Base-by-base conservation (phyloP, 2,888 invertebrate genomes). In the Cataglyphis altisquamis region DNA sequence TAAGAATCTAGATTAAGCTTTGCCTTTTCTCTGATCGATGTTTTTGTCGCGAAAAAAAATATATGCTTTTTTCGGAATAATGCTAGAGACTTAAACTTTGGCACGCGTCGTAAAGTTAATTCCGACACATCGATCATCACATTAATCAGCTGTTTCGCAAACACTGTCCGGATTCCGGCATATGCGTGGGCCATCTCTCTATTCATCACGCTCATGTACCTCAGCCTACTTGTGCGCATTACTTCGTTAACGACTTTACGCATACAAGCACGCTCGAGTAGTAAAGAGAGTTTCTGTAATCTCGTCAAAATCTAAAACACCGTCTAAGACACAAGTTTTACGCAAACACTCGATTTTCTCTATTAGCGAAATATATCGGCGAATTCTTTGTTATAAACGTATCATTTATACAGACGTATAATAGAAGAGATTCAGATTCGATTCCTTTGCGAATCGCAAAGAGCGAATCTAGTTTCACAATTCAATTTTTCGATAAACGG, bases 131-230 rank as follows among this genome's bases (percentile, higher is more conserved):
- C 77, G 82, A 84, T 85, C 75, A 62, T 10, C 67, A 25, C 72
- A 81, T 87, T 85, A 85, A 87, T 85, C 68, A 62, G 64, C 12
- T 25, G 21, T 88, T 87, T 64, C 82, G 80, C 72, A 83, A 88
- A 84, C 36, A 29, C 63, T 60, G 52, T 32, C 15, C 15, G 8
- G 63, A 36, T 21, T 18, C 72, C 48, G 41, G 68, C 55, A 48
- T 62, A 10, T 29, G 67, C 74, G 55, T 66, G 66, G 57, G 67
- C 45, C 80, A 86, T 80, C 86, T 67, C 18, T 78, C 73, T 32
- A 88, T 88, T 87, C 74, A 86, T 86, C 83, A 85, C 88, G 77
- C 88, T 85, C 67, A 77, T 48, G 57, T 68, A 64, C 72, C 29
- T 80, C 82, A 75, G 70, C 52, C 52, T 66, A 75, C 39, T 75